phyloP scores from a whole-genome alignment of 2,113 vertebrate genomes.

The Prochilodus magdalenae region DNA sequence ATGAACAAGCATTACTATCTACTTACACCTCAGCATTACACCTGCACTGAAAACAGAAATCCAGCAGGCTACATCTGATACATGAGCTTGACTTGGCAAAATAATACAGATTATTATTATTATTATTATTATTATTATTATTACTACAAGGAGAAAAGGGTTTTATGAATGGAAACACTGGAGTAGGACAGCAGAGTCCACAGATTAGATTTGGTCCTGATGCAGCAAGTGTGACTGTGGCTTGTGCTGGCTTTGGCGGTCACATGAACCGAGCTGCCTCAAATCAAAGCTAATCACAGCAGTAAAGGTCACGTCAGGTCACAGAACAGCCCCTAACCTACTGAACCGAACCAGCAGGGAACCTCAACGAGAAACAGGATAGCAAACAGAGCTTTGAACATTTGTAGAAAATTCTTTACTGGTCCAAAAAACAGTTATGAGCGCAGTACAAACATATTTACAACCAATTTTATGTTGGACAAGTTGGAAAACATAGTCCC shows the following conservation, averaged over 20 bases:
- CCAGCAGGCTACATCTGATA: no score
- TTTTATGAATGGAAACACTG: neutral
- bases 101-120: neutral
- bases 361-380: neutral
- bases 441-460: conserved; percentile 56
- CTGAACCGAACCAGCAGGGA: no score
- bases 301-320: neutral
- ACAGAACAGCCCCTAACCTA: neutral
- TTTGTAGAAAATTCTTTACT: conserved; percentile 57
- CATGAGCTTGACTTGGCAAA: no score
- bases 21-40: no score
- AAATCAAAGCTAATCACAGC: conserved; percentile 7
- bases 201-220: conserved; percentile 42
- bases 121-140: no score
- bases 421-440: conserved; percentile 20
- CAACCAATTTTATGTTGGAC: conserved; percentile 15
- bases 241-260: conserved; percentile 46
- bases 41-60: no score
- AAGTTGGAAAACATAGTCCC: neutral
- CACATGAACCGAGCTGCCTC: conserved; percentile 60
- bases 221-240: conserved; percentile 25
- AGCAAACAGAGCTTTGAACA: no score
- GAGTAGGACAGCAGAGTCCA: neutral
- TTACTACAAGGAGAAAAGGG: neutral
- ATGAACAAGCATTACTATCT: no score